phyloP scores from a whole-genome alignment of 1,140 invertebrate species.

The Lycorma delicatula region DNA sequence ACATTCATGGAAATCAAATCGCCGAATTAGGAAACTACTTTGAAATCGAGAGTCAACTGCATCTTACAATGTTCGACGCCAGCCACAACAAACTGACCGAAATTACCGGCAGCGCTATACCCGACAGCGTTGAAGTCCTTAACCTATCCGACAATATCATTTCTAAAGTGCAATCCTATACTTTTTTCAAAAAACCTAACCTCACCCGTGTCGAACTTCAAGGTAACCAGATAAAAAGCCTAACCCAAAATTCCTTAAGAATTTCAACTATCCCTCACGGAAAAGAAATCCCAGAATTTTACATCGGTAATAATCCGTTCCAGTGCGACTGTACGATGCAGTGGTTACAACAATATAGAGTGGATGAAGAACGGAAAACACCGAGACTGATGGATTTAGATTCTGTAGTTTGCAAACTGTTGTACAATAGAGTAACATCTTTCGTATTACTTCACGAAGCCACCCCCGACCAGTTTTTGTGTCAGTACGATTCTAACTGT shows the following conservation, averaged over 20 bases:
- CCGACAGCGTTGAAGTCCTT: conserved; percentile 75
- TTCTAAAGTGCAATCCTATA: conserved; percentile 77
- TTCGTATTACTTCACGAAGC: conserved; percentile 76
- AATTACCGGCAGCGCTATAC: conserved; percentile 68
- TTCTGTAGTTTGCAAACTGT: conserved; percentile 75
- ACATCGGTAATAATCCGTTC: conserved; percentile 82
- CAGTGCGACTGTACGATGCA: conserved; percentile 82
- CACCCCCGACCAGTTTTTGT: conserved; percentile 78
- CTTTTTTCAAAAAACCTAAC: conserved; percentile 89
- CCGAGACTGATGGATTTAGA: conserved; percentile 81
- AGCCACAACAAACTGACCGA: conserved; percentile 77
- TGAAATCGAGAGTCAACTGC: conserved; percentile 73
- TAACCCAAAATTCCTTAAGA: conserved; percentile 77
- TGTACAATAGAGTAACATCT: conserved; percentile 71
- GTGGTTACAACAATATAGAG: conserved; percentile 75
- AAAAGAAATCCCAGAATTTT: conserved; percentile 78
- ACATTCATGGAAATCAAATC: conserved; percentile 82
- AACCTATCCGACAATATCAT: conserved; percentile 82
- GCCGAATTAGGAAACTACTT: conserved; percentile 82
- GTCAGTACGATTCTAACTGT: conserved; percentile 84
- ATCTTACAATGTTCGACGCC: conserved; percentile 75
- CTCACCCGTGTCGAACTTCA: conserved; percentile 77
- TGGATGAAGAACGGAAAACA: conserved; percentile 67
- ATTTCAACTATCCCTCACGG: conserved; percentile 68
- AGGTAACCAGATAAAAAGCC: conserved; percentile 71